These are phyloP conservation scores for Geotrypetes seraphini DNA, from an alignment of 2,797 vertebrate genomes.

Conservation along the genomic window DNA sequence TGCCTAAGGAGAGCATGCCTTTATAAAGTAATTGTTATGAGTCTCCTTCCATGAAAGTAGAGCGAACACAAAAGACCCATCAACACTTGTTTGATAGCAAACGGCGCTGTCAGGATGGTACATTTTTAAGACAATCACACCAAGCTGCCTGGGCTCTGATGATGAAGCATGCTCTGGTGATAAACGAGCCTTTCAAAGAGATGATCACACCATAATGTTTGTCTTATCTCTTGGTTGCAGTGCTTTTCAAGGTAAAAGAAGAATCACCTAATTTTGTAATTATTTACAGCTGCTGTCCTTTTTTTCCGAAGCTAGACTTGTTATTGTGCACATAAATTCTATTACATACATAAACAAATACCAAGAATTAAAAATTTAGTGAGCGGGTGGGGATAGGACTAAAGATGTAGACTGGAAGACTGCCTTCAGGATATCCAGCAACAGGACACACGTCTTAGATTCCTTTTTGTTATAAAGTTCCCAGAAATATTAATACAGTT, in stretches of 20 bases:
- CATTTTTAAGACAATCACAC: neutral
- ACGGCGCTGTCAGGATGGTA: neutral
- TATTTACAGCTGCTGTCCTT: conserved; percentile 11
- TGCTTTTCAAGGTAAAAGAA: neutral
- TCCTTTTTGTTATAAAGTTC: too few relatives aligned
- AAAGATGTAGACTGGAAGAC: too few relatives aligned
- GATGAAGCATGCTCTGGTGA: neutral
- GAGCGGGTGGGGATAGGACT: too few relatives aligned
- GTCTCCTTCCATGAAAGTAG: neutral
- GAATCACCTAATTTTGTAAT: conserved; percentile 10
- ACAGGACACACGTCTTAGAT: too few relatives aligned
- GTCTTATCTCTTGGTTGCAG: conserved; percentile 1
- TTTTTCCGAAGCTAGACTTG: conserved; percentile 3
- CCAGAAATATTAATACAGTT: too few relatives aligned
- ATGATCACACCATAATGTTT: neutral
- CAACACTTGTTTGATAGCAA: neutral
- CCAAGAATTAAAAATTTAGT: too few relatives aligned
- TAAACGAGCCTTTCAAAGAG: conserved; percentile 3
- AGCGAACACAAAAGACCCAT: neutral
- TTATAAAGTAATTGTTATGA: neutral
- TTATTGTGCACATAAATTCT: conserved; percentile 1
- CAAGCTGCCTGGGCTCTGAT: neutral
- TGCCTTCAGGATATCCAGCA: too few relatives aligned
- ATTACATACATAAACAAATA: conserved; percentile 3
- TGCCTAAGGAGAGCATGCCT: neutral